Evolutionary conservation across 2,113 vertebrate species (phyloP), one percentile per base, ranked within the genome.

Genomic region (Bujurquina vittata): DNA sequence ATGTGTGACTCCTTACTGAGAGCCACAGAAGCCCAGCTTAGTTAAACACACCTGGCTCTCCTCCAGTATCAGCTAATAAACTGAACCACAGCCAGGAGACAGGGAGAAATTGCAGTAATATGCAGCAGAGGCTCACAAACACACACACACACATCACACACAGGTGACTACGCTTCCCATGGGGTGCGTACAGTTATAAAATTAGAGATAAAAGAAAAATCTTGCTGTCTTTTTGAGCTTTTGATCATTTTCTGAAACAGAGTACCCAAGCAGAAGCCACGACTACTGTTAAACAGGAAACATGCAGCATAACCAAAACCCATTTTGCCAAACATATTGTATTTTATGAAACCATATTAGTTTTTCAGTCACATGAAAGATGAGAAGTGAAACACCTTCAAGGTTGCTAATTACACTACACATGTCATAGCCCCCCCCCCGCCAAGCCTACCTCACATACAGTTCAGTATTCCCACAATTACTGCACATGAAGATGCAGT

Each of bases 191-290:
- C 31, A 72, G 84, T 83, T 84, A 83, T 80, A 88, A 87, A 92
- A 92, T 88, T 73, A 90, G 77, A 89, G 73, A 81, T 89, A 59
- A 94, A 88, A 88, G 74, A 73, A 75, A 83, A 90, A 43, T 22
- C 60, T 56, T 37, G 67, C 82, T 83, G 83, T 79, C 76, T 73
- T 54, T 15, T 52, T 63, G 62, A 52, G 75, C 55, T 65, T 91
- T 85, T 77, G 83, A 90, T 88, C 81, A 55, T 65, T 69, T 58
- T 62, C 15, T 31, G 65, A 88, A 78, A 63, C 5, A 3, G 14
- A 15, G 11, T 10, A 63, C 49, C 14, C 81, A 69, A 58, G 37
- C 60, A 26, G 31, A 77, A 22, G 14, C 11, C 31, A 54, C 33
- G 23, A 17, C 55, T 33, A 57, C 57, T 84, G 37, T 84, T 77